These are phyloP conservation scores for Ranitomeya variabilis DNA, from an alignment of 2,113 vertebrate genomes.

Conservation along the genomic window DNA sequence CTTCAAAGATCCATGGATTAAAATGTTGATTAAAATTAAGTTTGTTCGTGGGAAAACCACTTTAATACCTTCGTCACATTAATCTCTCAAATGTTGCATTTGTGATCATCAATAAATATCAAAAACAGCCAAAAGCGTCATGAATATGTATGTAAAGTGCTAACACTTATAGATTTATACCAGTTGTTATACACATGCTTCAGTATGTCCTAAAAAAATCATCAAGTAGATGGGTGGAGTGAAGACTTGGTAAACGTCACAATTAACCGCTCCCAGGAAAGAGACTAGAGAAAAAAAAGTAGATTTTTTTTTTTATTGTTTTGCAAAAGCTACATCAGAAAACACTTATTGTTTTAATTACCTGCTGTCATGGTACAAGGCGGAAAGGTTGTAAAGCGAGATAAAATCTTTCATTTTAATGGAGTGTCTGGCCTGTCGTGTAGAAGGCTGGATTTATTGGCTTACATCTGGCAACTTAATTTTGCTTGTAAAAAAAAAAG, in stretches of 20 bases:
- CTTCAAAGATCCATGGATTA: too few species aligned
- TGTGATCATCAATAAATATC: neutral
- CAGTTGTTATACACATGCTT: neutral
- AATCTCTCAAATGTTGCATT: neutral
- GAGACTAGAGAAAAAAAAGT: neutral
- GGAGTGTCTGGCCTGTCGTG: slow-evolving; percentile 69
- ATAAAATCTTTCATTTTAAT: slow-evolving; percentile 75
- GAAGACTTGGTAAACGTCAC: slow-evolving; percentile 34
- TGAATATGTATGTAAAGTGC: neutral
- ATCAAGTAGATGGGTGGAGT: neutral
- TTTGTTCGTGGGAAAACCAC: too few species aligned
- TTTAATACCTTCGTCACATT: neutral
- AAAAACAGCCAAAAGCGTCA: too few species aligned
- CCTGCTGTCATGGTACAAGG: slow-evolving; percentile 72
- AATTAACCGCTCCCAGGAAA: neutral
- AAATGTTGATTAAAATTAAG: too few species aligned
- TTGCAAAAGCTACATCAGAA: slow-evolving; percentile 71
- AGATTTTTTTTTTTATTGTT: slow-evolving; percentile 63
- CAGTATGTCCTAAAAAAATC: neutral
- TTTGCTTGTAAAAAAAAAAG: slow-evolving; percentile 57
- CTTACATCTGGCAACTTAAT: slow-evolving; percentile 68
- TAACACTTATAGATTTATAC: neutral
- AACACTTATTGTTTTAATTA: slow-evolving; percentile 80
- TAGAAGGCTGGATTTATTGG: slow-evolving; percentile 68
- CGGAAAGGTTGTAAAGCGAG: slow-evolving; percentile 66